Evolutionary conservation across 2,797 vertebrate genomes (phyloP).

Genomic region (Echeneis naucrates): DNA sequence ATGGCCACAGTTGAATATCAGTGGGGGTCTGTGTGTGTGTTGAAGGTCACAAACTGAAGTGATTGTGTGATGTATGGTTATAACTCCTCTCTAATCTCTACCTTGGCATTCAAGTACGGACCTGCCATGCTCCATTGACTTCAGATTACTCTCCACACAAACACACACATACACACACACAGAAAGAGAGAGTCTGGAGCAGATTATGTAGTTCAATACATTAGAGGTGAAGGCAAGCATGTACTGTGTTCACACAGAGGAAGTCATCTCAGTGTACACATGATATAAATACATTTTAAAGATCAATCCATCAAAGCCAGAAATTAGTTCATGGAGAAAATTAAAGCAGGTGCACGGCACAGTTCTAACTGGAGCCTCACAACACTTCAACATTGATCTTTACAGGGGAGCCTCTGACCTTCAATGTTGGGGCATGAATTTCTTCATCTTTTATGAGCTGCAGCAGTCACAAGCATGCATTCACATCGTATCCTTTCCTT

Average conservation of each 20-base stretch:
- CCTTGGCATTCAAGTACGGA: conserved; percentile 65
- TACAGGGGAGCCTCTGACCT: conserved; percentile 52
- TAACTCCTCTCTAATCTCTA: conserved; percentile 45
- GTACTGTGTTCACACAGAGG: not conserved
- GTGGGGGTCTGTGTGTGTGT: conserved; percentile 3
- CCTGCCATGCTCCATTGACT: conserved; percentile 55
- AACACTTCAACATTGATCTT: not conserved
- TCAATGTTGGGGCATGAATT: conserved; percentile 48
- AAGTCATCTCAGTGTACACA: not conserved
- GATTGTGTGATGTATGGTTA: conserved; percentile 44
- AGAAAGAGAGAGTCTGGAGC: conserved; percentile 5
- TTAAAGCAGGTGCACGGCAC: not conserved
- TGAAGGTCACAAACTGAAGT: conserved; percentile 57
- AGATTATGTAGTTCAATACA: not conserved
- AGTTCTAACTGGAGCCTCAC: no score
- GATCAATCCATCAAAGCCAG: not conserved
- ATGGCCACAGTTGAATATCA: not conserved
- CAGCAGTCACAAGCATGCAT: conserved; percentile 39
- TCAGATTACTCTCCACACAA: conserved; percentile 46
- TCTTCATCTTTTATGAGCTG: conserved; percentile 27
- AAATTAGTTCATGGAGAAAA: not conserved
- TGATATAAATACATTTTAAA: not conserved
- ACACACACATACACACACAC: conserved; percentile 9
- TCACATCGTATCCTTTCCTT: not conserved
- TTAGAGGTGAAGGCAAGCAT: conserved; percentile 6